Evolutionary conservation across 2,888 invertebrate genomes (phyloP), one percentile per base, ranked within the genome.

Genomic region (Celastrina argiolus): DNA sequence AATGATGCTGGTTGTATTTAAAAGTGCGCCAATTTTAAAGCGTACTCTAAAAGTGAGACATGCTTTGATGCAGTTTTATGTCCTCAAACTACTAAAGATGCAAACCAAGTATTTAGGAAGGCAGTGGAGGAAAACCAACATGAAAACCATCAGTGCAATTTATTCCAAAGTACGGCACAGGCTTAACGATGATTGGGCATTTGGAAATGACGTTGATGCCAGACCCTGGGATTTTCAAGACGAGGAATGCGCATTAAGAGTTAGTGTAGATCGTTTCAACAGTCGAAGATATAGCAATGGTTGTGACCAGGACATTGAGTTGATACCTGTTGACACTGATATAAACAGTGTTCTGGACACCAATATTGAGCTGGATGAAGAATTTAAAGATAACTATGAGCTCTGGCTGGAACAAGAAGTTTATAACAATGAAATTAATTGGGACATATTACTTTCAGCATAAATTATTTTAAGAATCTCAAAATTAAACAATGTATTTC

Each of bases 131-230:
- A 99, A 99, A 86, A 97, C 97, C 0, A 99, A 99, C 83, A 99
- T 99, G 99, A 99, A 99, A 85, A 98, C 98, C 0, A 98, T 99
- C 90, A 99, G 99, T 82, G 98, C 99, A 68, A 99, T 99, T 80
- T 99, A 99, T 83, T 96, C 98, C 68, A 99, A 99, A 92, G 97
- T 97, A 2, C 93, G 98, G 34, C 98, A 99, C 89, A 94, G 99
- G 66, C 92, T 99, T 56, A 99, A 99, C 79, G 99, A 99, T 82
- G 99, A 99, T 85, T 99, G 99, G 99, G 99, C 99, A 2, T 99
- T 97, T 92, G 99, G 99, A 66, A 99, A 99, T 91, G 97, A 99
- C 92, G 94, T 99, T 76, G 98, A 99, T 88, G 98, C 98, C 0
- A 93, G 98, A 69, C 99, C 99, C 0, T 99, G 98, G 98, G 99